Evolutionary conservation across 1,140 invertebrate genomes (phyloP), one percentile per base, ranked within the genome.

Genomic region (Drosophila guanche): DNA sequence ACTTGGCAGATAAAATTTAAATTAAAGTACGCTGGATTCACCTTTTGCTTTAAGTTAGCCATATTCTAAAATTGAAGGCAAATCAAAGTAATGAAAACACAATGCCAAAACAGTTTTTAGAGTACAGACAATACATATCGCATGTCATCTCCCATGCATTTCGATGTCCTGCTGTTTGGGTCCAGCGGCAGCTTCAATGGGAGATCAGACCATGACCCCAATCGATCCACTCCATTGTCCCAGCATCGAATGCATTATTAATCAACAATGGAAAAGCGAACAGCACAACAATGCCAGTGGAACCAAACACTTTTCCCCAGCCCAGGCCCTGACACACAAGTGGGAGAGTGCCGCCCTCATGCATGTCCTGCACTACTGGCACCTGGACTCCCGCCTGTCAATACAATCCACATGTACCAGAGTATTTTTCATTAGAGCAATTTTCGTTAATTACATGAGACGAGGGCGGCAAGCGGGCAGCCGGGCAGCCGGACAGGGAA

Each of bases 341-440:
- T 12, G 10, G 33, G 25, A 27, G 5, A 27, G 25, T 23, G 37
- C 25, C 10, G 40, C 22, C 10, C 16, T 10, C 20, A 5, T 29
- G 25, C 7, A 23, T 8, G 10, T 60, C 27, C 33, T 61, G 41
- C n/a, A 42, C 27, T 8, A 37, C 33, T 10, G 53, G 16, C 10
- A 25, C 55, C 59, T 63, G 58, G 33, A 12, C 29, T 62, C 14
- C 60, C 61, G 77, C 14, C 60, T 66, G 77, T 55, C 59, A 71
- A 29, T 63, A 62, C 59, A 47, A 61, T 51, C 43, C 47, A 67
- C 45, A 51, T 52, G 52, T 60, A 48, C 25, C 22, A 16, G 46
- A 67, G 71, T 47, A 62, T 79, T 85, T 83, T 85, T 79, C 61
- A 86, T 84, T 86, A 58, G 62, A 77, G 57, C 54, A 66, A 57